A percentile compares a stretch with the other conserved stretches of the same genome.
Evolutionary conservation across 2,797 vertebrate genomes (phyloP).

Genomic region (Pangasius mekongensis): DNA sequence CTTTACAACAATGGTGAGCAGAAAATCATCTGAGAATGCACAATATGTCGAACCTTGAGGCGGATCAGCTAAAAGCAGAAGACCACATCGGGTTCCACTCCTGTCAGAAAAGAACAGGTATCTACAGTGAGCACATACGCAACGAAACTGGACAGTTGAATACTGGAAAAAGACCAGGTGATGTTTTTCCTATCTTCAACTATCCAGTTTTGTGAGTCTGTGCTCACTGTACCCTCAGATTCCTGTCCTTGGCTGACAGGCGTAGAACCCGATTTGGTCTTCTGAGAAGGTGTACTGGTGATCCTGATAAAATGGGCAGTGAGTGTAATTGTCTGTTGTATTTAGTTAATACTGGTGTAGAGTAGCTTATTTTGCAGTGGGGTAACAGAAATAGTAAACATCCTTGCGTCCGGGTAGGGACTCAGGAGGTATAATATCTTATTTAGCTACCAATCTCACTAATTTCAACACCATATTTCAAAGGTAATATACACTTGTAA

Average conservation of each 20-base stretch:
- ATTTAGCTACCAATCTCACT: not conserved
- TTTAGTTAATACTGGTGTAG: not conserved
- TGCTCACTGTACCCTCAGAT: not conserved
- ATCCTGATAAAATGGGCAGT: not conserved
- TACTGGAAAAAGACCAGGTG: not conserved
- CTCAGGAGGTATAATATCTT: not conserved
- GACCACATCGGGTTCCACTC: too few relatives aligned
- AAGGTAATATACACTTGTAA: not conserved
- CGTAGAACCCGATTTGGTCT: not conserved
- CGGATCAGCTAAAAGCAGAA: not conserved
- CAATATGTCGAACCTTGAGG: not conserved
- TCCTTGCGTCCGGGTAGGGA: not conserved
- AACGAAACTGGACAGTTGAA: not conserved
- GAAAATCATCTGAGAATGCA: not conserved
- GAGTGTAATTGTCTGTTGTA: not conserved
- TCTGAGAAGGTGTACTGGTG: not conserved
- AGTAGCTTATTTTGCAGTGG: not conserved
- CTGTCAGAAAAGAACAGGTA: too few relatives aligned
- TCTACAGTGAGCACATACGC: not conserved
- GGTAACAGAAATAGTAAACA: not conserved
- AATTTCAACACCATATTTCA: not conserved
- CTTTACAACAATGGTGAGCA: not conserved
- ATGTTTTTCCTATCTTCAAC: not conserved
- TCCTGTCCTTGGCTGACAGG: not conserved
- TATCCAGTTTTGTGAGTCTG: not conserved